phyloP scores from a whole-genome alignment of 2,888 invertebrate genomes.

The Drosophila pseudotalamancana region DNA sequence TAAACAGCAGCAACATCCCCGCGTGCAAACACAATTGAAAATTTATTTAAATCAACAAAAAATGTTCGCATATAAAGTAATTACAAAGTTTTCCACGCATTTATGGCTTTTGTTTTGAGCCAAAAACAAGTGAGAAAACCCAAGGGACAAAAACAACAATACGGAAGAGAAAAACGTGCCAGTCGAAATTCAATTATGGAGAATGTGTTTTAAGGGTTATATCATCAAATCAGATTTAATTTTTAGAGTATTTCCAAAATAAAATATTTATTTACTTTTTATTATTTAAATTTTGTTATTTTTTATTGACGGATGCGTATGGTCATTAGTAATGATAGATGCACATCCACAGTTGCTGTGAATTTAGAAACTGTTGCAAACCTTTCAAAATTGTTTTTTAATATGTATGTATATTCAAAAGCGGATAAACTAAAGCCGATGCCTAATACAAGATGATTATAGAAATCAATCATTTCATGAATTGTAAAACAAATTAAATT shows the following conservation, averaged over 20 bases:
- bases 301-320: no score
- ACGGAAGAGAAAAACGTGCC: constrained; percentile 19
- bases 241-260: neutral
- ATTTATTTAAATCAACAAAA: constrained; percentile 69
- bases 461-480: no score
- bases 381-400: no score
- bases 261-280: neutral
- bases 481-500: no score
- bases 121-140: constrained; percentile 18
- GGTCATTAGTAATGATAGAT: no score
- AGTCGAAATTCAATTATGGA: constrained; percentile 57
- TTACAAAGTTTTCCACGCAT: constrained; percentile 73
- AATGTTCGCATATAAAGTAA: constrained; percentile 69
- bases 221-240: constrained; percentile 32
- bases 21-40: constrained; percentile 48
- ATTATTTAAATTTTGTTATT: no score
- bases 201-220: constrained; percentile 40
- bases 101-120: constrained; percentile 61
- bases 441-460: no score
- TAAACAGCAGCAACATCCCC: constrained; percentile 12
- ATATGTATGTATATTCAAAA: no score
- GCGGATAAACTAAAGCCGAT: no score
- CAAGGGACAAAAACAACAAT: constrained; percentile 24
- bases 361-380: no score
- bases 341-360: no score